Percentiles rank a stretch among this genome's conserved stretches.
These are phyloP conservation scores for Mycogona germanica DNA, from an alignment of 2,888 invertebrate species.

Conservation along the genomic window DNA sequence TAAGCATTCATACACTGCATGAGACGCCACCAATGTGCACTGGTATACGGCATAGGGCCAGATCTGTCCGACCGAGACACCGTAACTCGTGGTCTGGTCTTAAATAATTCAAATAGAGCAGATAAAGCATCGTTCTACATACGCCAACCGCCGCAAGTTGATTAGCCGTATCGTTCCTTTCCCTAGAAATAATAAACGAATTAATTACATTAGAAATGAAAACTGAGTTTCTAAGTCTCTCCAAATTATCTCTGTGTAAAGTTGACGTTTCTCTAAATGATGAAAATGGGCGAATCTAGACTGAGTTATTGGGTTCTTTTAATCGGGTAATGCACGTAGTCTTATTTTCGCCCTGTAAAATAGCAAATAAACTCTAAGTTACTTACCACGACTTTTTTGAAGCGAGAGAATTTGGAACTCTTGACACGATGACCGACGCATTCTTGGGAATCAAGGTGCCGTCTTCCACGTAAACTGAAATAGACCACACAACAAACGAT, in stretches of 20 bases:
- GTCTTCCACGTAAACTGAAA: slow-evolving; percentile 77
- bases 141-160: slow-evolving; percentile 13
- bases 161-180: slow-evolving; percentile 13
- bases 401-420: slow-evolving; percentile 52
- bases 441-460: slow-evolving; percentile 90
- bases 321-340: too few species aligned
- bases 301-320: too few species aligned
- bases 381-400: slow-evolving; percentile 30
- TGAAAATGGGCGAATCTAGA: too few species aligned
- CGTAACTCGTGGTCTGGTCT: too few species aligned
- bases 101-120: slow-evolving; percentile 9
- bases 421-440: slow-evolving; percentile 85
- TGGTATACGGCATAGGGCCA: too few species aligned
- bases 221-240: too few species aligned
- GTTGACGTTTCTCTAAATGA: too few species aligned
- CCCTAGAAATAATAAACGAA: slow-evolving; percentile 16
- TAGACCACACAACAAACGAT: background rate
- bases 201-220: background rate
- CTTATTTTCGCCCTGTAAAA: background rate
- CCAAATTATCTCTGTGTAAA: too few species aligned
- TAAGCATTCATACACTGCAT: too few species aligned
- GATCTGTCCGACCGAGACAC: too few species aligned
- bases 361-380: background rate
- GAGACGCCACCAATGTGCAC: too few species aligned
- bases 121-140: slow-evolving; percentile 14